Percentiles rank a stretch among this genome's conserved stretches.
These are phyloP conservation scores for Rhogogaster chlorosoma DNA, from an alignment of 2,888 invertebrate genomes.

Conservation along the genomic window DNA sequence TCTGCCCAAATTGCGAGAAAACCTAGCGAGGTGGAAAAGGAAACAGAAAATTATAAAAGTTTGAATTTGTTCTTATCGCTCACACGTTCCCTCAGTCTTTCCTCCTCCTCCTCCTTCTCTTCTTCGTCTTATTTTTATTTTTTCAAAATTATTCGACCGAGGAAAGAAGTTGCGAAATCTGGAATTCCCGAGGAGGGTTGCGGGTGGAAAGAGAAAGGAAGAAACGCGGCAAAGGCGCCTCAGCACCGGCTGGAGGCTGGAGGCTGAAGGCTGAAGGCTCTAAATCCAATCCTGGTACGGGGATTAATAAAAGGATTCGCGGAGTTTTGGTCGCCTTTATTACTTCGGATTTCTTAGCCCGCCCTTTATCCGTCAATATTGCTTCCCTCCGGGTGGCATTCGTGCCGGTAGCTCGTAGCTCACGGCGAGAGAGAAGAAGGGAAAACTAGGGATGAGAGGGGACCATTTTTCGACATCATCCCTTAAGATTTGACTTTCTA, in stretches of 20 bases:
- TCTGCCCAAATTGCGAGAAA: neutral
- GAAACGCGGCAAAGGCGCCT: conserved; percentile 53
- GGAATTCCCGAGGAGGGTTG: conserved; percentile 5
- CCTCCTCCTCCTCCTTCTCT: too few relatives aligned
- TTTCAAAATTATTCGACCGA: conserved; percentile 26
- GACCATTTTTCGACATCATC: neutral
- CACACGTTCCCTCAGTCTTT: neutral
- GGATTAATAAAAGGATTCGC: conserved; percentile 76
- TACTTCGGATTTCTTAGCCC: conserved; percentile 69
- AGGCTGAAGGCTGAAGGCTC: conserved; percentile 62
- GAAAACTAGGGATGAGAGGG: neutral
- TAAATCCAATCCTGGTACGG: conserved; percentile 75
- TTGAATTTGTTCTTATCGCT: neutral
- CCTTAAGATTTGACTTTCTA: neutral
- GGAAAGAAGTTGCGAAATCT: conserved; percentile 29
- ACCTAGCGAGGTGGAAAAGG: neutral
- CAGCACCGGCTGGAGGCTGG: conserved; percentile 45
- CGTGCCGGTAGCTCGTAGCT: neutral
- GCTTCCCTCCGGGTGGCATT: conserved; percentile 53
- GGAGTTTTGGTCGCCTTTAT: conserved; percentile 75
- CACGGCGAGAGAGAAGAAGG: neutral
- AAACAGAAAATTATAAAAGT: neutral
- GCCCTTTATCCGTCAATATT: conserved; percentile 70
- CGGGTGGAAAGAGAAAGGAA: conserved; percentile 52
- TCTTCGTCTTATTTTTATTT: neutral